Evolutionary conservation across 2,797 vertebrate genomes (phyloP), one percentile per base, ranked within the genome.

Genomic region (Sardinella longiceps): DNA sequence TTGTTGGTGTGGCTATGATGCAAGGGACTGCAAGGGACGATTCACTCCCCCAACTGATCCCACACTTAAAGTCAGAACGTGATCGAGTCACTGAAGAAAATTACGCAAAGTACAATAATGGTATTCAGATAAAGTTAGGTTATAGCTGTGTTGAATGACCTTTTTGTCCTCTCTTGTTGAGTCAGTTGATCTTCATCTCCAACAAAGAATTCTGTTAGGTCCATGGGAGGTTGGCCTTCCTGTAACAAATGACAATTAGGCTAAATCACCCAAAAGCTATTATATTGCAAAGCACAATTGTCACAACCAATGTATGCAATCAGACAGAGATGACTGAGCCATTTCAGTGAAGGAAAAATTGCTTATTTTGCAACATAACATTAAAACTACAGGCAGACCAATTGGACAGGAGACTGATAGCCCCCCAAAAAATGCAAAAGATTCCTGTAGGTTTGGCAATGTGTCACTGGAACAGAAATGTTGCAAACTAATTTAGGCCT

Each of bases 201-300:
- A 88, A 96, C 94, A 88, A 99, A 99, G 88, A 97, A 98, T 81
- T 99, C 97, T 15, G 94, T 94, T 85, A 97, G 96, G 92, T 99
- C 98, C 88, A 96, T 90, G 20, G 98, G 98, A 84, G 98, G 97
- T 87, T 94, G 97, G 80, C 98, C 98, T 92, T 98, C 96, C 98
- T 99, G 87, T 25, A 91, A 84, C n/a, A 83, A 85, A 85, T 89
- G 20, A 89, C 9, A 82, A 63, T 51, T 63, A n/a, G n/a, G n/a
- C n/a, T 63, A 46, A 20, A 14, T 48, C 10, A 85, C 37, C 23
- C 51, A 70, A 14, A 56, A 56, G 20, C 30, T 20, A 33, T 18
- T 37, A 11, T 14, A 33, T 15, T 30, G 33, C 14, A 70, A 70
- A 33, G 48, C 10, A 50, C 48, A 50, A 9, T 18, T 53, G 51